A percentile compares a stretch with the other conserved stretches of the same genome.
These are phyloP conservation scores for Rhodophaea formosa DNA, from an alignment of 2,888 invertebrate genomes.

Conservation along the genomic window DNA sequence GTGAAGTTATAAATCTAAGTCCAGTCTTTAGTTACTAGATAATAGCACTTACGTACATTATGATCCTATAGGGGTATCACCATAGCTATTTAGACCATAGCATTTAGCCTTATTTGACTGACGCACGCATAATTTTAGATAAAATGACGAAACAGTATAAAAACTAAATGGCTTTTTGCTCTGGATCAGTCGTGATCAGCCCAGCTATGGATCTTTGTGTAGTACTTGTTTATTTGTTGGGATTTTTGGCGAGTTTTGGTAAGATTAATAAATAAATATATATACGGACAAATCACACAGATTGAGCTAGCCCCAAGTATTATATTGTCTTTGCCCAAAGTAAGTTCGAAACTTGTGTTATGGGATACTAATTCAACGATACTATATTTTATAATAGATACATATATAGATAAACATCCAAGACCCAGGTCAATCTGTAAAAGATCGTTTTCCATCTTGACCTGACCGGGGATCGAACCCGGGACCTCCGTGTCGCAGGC, in stretches of 20 bases:
- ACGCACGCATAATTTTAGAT: conserved; percentile 18
- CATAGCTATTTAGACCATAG: conserved; percentile 50
- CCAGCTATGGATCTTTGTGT: conserved; percentile 12
- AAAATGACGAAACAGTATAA: conserved; percentile 14
- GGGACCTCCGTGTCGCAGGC: too few relatives aligned
- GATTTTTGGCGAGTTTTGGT: conserved; percentile 23
- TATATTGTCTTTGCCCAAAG: too few relatives aligned
- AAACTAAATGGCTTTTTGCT: conserved; percentile 8
- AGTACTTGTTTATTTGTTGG: conserved; percentile 15
- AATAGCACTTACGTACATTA: not conserved
- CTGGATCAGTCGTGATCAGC: not conserved
- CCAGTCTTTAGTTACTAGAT: not conserved
- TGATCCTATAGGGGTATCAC: conserved; percentile 45
- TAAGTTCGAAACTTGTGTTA: too few relatives aligned
- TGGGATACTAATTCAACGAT: too few relatives aligned
- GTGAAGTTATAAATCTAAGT: not conserved
- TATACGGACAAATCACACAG: too few relatives aligned
- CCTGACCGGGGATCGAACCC: too few relatives aligned
- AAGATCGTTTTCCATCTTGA: too few relatives aligned
- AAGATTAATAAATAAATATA: conserved; percentile 17
- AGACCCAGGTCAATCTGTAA: too few relatives aligned
- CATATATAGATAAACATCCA: too few relatives aligned
- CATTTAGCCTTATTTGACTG: conserved; percentile 21
- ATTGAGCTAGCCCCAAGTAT: too few relatives aligned
- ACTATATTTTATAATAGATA: too few relatives aligned